Evolutionary conservation across 2,888 invertebrate species (phyloP).

Genomic region (Standfussiana lucernea): DNA sequence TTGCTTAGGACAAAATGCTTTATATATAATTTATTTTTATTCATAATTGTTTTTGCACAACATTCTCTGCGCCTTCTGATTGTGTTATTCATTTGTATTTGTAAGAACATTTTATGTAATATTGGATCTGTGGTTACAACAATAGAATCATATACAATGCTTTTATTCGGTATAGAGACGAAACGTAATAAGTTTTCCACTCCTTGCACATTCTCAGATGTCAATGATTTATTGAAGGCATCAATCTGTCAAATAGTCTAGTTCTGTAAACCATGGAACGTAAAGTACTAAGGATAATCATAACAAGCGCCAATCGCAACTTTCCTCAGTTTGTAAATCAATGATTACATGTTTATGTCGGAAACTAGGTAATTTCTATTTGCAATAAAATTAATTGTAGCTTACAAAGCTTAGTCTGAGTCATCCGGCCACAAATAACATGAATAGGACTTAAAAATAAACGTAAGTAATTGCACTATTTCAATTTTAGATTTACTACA

Average conservation of each 20-base stretch:
- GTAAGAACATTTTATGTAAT: neutral
- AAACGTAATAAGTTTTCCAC: neutral
- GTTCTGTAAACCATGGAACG: constrained; percentile 22
- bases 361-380: constrained; percentile 30
- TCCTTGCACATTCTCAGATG: neutral
- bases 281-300: constrained; percentile 22
- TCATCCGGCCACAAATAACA: constrained; percentile 14
- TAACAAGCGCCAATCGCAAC: constrained; percentile 33
- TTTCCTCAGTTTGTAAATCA: constrained; percentile 33
- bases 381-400: neutral
- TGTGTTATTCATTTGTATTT: constrained; percentile 9
- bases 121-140: neutral
- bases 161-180: constrained; percentile 22
- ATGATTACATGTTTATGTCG: constrained; percentile 22
- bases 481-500: constrained; percentile 42
- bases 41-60: neutral
- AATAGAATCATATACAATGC: constrained; percentile 6
- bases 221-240: constrained; percentile 14
- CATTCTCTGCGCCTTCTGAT: neutral
- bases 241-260: constrained; percentile 12
- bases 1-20: neutral
- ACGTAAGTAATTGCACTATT: constrained; percentile 19
- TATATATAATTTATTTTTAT: neutral
- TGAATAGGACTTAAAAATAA: neutral
- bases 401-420: constrained; percentile 13